Evolutionary conservation across 2,113 vertebrate species (phyloP), one percentile per base, ranked within the genome.

Genomic region (Triplophysa rosa): DNA sequence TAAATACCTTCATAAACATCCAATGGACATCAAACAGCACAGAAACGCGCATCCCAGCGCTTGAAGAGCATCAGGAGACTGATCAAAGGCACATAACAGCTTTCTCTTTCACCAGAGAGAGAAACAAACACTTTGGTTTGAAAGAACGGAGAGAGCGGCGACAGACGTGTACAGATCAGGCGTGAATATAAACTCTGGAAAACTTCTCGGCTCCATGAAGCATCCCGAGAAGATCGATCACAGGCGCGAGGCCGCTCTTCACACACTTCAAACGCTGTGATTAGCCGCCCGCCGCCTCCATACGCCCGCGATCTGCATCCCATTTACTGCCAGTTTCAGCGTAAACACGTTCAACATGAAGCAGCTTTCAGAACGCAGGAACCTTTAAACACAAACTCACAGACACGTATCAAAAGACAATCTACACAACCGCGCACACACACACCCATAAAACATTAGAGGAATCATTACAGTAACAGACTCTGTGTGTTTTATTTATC

Each of bases 321-420:
- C 80, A 78, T 82, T 82, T 54, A 76, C 0, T 19, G 83, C 63
- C 66, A 88, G 85, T 88, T 88, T 82, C 88, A 81, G 14, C 82
- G 69, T 83, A 90, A 89, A 84, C 84, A 86, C 24, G 74, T 77
- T 37, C 85, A 81, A 91, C 79, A 64, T 66, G 87, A 89, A 90
- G 80, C 58, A 90, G 76, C 90, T 70, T 24, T 58, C 52, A 64
- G 8, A 4, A 59, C 61, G 63, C 77, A 61, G 64, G 64, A 12
- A 78, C 21, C 62, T 67, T 61, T 59, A 79, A 68, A 79, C 40
- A 69, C 63, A 16, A 64, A 79, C 37, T 63, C 54, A 42, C 42
- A 47, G 78, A 63, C 74, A 24, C 77, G 82, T 86, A 84, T 82
- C 63, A 73, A 45, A 77, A 86, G 83, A 81, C 77, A 79, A 80